Conservation (phyloP, 2,113 vertebrate genomes). For the Solea solea region DNA sequence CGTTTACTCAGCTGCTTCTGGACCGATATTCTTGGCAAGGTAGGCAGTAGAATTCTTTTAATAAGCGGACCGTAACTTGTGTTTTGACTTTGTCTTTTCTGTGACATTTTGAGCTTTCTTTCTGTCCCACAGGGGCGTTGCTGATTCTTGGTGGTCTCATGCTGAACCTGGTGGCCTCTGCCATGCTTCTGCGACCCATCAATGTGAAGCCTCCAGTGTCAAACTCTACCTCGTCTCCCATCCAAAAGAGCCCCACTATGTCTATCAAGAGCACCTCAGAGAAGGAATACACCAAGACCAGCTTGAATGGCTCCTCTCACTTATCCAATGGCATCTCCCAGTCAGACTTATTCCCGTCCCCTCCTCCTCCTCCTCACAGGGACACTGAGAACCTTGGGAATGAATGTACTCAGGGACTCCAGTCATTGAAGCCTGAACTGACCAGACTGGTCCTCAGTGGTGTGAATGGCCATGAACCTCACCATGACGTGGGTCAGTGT, state of each 20-base stretch:
- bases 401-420: conserved; percentile 37
- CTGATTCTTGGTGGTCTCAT: conserved; percentile 89
- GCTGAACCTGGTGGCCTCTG: conserved; percentile 91
- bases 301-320: conserved; percentile 65
- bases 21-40: conserved; percentile 91
- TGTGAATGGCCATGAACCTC: conserved; percentile 38
- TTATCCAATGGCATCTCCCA: conserved; percentile 77
- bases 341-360: conserved; percentile 58
- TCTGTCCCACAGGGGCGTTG: conserved; percentile 84
- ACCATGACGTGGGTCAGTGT: conserved; percentile 42
- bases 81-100: not conserved
- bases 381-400: conserved; percentile 49
- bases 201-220: conserved; percentile 44
- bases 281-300: conserved; percentile 73
- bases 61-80: not conserved
- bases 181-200: conserved; percentile 88
- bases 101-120: not conserved
- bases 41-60: conserved; percentile 53
- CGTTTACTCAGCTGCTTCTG: conserved; percentile 89
- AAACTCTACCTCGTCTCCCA: conserved; percentile 56
- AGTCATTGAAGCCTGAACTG: conserved; percentile 54
- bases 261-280: conserved; percentile 68
- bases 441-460: conserved; percentile 52
- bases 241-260: conserved; percentile 62
- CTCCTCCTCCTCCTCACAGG: conserved; percentile 42